These are phyloP conservation scores for Clarias macrocephalus DNA, from an alignment of 2,113 vertebrate genomes.

Conservation along the genomic window DNA sequence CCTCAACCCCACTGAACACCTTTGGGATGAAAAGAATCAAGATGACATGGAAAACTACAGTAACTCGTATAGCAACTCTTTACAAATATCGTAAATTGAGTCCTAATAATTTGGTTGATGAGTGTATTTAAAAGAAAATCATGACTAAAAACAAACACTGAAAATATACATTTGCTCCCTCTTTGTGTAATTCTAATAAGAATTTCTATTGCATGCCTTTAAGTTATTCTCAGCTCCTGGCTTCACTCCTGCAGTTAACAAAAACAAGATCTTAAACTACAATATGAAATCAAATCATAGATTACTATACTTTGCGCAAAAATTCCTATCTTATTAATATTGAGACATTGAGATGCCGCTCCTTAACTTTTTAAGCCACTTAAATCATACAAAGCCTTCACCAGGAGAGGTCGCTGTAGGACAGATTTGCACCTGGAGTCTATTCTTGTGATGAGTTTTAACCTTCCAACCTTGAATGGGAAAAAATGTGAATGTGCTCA, in stretches of 20 bases:
- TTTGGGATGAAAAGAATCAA: too few relatives aligned
- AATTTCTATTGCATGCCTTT: not conserved
- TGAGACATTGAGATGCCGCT: not conserved
- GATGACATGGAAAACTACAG: too few relatives aligned
- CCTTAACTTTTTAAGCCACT: too few relatives aligned
- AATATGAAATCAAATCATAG: not conserved
- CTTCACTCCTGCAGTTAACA: not conserved
- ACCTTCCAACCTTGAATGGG: not conserved
- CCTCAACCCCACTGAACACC: too few relatives aligned
- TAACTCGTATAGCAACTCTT: not conserved
- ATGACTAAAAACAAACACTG: not conserved
- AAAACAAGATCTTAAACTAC: not conserved
- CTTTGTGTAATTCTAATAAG: not conserved
- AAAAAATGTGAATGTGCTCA: not conserved
- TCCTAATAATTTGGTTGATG: not conserved
- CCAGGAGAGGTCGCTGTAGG: conserved; percentile 26
- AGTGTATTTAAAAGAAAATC: not conserved
- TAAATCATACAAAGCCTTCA: too few relatives aligned
- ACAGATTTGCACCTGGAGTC: not conserved
- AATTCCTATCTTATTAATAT: not conserved
- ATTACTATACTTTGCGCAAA: not conserved
- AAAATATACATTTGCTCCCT: not conserved
- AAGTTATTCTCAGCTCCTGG: not conserved
- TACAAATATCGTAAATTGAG: too few relatives aligned
- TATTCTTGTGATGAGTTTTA: not conserved